These are phyloP conservation scores for Himalopsyche japonica DNA, from an alignment of 2,888 invertebrate species.

Conservation along the genomic window DNA sequence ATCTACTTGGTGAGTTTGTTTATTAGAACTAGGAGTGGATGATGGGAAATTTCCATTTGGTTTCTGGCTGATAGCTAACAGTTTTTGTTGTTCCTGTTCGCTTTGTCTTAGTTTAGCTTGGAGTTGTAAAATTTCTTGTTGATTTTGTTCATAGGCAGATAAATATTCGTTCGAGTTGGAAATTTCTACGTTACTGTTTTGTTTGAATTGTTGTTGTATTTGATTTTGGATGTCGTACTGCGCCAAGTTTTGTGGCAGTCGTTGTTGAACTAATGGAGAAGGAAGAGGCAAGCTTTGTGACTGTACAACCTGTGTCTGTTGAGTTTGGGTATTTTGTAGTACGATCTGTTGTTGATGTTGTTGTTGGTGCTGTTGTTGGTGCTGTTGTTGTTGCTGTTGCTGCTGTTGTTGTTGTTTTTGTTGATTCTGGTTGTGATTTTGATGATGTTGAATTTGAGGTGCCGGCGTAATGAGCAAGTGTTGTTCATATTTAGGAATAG, in stretches of 20 bases:
- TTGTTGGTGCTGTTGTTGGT: constrained; percentile 45
- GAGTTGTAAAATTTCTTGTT: constrained; percentile 58
- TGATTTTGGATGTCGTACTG: constrained; percentile 44
- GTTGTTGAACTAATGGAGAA: constrained; percentile 19
- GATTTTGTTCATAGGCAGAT: constrained; percentile 52
- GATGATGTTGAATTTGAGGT: constrained; percentile 43
- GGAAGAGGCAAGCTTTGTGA: constrained; percentile 18
- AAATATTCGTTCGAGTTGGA: constrained; percentile 44
- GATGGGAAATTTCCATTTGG: background rate
- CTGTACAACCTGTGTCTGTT: constrained; percentile 14
- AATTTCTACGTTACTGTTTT: constrained; percentile 41
- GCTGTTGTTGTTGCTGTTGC: constrained; percentile 44
- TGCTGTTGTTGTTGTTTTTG: constrained; percentile 47
- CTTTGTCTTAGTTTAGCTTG: constrained; percentile 50
- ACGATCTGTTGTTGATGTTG: constrained; percentile 41
- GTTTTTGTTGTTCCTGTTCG: constrained; percentile 37
- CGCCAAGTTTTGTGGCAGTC: constrained; percentile 38
- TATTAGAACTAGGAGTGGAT: background rate
- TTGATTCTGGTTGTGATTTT: constrained; percentile 42
- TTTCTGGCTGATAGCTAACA: constrained; percentile 23
- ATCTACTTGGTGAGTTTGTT: constrained; percentile 12
- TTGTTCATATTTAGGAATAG: constrained; percentile 79
- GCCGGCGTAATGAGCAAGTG: constrained; percentile 50
- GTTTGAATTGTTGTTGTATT: constrained; percentile 51
- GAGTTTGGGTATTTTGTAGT: constrained; percentile 16